Evolutionary conservation across 2,113 vertebrate species (phyloP).

Genomic region (Spermophilus dauricus): DNA sequence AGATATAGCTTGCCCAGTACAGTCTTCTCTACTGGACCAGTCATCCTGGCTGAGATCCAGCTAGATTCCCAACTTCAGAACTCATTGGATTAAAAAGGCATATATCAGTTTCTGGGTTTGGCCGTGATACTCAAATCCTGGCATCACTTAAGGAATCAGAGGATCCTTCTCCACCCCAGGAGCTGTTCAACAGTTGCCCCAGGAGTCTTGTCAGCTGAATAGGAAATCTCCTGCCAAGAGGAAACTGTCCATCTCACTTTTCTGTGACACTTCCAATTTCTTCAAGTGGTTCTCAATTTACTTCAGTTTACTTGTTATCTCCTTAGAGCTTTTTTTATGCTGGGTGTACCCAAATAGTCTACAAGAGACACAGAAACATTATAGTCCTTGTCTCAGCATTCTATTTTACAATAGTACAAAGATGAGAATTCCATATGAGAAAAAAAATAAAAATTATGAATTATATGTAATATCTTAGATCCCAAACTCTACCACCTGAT

Average conservation of each 20-base stretch:
- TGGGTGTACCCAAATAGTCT: too few relatives aligned
- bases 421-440: neutral
- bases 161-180: neutral
- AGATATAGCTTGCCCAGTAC: neutral
- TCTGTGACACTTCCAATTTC: neutral
- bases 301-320: neutral
- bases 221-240: neutral
- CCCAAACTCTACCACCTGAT: neutral
- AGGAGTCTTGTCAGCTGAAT: neutral
- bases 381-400: neutral
- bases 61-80: neutral
- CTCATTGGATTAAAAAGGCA: neutral
- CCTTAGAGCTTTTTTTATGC: neutral
- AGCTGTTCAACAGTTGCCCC: neutral
- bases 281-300: neutral
- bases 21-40: neutral
- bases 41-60: neutral
- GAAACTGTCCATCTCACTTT: neutral
- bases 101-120: neutral
- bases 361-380: neutral
- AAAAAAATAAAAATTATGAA: neutral
- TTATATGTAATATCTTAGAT: neutral
- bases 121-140: neutral
- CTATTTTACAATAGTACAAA: neutral
- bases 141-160: neutral